These are phyloP conservation scores for Blera fallax DNA, from an alignment of 2,888 invertebrate genomes.

Conservation along the genomic window DNA sequence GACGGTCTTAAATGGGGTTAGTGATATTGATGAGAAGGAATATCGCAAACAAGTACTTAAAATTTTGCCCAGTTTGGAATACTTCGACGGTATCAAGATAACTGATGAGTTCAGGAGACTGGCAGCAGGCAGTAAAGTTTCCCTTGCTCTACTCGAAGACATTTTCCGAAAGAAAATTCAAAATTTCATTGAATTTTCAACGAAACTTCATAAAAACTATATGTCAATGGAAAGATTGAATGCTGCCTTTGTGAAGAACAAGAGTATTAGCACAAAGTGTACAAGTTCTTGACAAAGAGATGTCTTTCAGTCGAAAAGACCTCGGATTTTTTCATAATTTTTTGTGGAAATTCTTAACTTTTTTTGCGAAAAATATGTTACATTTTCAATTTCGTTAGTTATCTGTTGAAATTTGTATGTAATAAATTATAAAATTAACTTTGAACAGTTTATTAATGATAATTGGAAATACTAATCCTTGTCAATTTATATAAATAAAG, in stretches of 20 bases:
- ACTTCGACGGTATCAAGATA: slow-evolving; percentile 74
- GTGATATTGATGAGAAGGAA: slow-evolving; percentile 81
- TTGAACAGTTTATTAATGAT: background rate
- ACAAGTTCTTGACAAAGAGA: slow-evolving; percentile 34
- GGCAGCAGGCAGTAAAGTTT: slow-evolving; percentile 20
- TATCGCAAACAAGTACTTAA: slow-evolving; percentile 73
- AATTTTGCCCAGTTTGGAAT: slow-evolving; percentile 71
- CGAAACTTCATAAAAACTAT: slow-evolving; percentile 42
- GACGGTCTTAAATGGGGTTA: slow-evolving; percentile 86
- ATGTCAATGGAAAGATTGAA: slow-evolving; percentile 60
- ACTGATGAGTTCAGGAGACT: slow-evolving; percentile 33
- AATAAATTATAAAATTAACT: background rate
- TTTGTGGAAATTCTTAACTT: background rate
- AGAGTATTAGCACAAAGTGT: slow-evolving; percentile 5
- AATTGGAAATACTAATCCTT: background rate
- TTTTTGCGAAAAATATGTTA: background rate
- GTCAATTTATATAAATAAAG: background rate
- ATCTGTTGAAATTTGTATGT: background rate
- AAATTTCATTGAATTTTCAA: slow-evolving; percentile 48
- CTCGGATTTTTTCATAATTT: slow-evolving; percentile 6
- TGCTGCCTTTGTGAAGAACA: slow-evolving; percentile 23
- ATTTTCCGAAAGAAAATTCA: slow-evolving; percentile 59
- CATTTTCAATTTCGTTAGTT: background rate
- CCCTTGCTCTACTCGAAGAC: slow-evolving; percentile 46
- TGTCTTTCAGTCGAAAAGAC: background rate